Conservation (phyloP, 2,888 invertebrate species). For the Theretra japonica region DNA sequence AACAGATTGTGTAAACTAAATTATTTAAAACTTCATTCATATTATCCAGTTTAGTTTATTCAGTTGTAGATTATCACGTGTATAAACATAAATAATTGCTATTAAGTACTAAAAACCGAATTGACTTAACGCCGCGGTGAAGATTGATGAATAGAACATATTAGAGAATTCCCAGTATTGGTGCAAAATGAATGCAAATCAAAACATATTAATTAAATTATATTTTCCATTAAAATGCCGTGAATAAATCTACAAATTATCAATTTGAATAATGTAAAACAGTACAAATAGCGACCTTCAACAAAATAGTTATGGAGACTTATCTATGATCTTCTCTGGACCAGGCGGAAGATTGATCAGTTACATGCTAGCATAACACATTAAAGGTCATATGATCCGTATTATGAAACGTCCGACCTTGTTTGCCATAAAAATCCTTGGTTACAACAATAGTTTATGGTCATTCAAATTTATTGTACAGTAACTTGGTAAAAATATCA, state of each 20-base stretch:
- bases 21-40: background rate
- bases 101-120: background rate
- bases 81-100: background rate
- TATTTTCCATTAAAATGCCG: too few relatives aligned
- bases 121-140: too few relatives aligned
- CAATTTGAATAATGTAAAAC: too few relatives aligned
- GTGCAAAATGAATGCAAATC: too few relatives aligned
- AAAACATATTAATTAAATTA: too few relatives aligned
- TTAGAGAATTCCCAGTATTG: too few relatives aligned
- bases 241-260: too few relatives aligned
- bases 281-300: too few relatives aligned
- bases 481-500: background rate
- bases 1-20: background rate
- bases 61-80: background rate
- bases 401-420: background rate
- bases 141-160: too few relatives aligned
- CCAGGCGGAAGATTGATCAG: background rate
- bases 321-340: slow-evolving; percentile 19
- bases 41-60: background rate
- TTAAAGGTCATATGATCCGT: background rate
- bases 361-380: background rate
- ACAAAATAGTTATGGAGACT: background rate
- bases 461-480: background rate
- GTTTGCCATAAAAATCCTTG: slow-evolving; percentile 9
- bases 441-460: background rate